Evolutionary conservation across 2,888 invertebrate species (phyloP).

Genomic region (Leucophenga montana): DNA sequence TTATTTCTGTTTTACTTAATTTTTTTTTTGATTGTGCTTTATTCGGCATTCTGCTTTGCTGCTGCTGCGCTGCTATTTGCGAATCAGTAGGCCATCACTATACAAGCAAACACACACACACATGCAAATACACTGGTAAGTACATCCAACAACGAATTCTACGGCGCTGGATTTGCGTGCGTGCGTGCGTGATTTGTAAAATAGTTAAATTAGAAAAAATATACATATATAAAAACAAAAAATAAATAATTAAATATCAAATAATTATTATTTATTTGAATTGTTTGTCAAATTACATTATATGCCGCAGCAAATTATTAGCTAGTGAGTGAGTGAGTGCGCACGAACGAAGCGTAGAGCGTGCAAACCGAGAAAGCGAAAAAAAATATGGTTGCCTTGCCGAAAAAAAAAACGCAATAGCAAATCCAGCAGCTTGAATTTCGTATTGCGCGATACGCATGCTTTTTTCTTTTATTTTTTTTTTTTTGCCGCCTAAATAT

Average conservation of each 20-base stretch:
- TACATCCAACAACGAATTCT: neutral
- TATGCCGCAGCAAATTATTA: neutral
- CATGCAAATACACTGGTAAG: neutral
- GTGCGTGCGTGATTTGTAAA: neutral
- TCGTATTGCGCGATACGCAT: neutral
- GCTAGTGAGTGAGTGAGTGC: neutral
- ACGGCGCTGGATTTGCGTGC: neutral
- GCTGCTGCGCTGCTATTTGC: conserved; percentile 16
- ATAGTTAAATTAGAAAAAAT: too few species aligned
- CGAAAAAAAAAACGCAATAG: conserved; percentile 23
- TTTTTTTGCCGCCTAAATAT: conserved; percentile 5
- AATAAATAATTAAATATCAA: too few species aligned
- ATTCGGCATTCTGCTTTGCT: conserved; percentile 15
- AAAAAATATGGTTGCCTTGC: conserved; percentile 20
- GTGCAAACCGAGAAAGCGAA: neutral
- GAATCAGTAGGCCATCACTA: conserved; percentile 19
- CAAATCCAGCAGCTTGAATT: conserved; percentile 1
- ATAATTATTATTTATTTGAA: too few species aligned
- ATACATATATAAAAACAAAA: too few species aligned
- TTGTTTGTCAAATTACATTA: too few species aligned
- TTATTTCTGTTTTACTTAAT: neutral
- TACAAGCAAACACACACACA: too few species aligned
- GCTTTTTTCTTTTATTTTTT: neutral
- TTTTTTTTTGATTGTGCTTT: conserved; percentile 7
- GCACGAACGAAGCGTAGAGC: neutral